Conservation (phyloP, 1,140 invertebrate genomes). For the Zaprionus ghesquierei region DNA sequence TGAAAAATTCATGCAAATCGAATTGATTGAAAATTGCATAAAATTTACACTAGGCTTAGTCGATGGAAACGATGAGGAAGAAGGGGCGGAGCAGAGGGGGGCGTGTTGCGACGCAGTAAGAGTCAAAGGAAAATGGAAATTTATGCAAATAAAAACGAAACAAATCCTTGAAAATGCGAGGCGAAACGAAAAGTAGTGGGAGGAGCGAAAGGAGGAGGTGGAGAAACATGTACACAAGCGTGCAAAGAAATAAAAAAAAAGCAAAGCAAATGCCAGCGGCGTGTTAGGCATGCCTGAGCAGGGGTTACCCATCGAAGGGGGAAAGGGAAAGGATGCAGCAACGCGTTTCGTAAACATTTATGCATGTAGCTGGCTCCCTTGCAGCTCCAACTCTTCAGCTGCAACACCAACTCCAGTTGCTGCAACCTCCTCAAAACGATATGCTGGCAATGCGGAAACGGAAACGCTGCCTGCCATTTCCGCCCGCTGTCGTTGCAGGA, state of each 20-base stretch:
- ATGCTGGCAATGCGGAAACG: slow-evolving; percentile 45
- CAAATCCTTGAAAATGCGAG: slow-evolving; percentile 70
- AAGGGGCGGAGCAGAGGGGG: not conserved
- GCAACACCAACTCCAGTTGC: too few species aligned
- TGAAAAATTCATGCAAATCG: slow-evolving; percentile 76
- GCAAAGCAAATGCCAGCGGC: slow-evolving; percentile 53
- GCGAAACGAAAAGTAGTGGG: not conserved
- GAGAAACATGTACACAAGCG: not conserved
- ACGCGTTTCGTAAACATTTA: slow-evolving; percentile 52
- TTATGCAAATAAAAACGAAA: slow-evolving; percentile 80
- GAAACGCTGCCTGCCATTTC: slow-evolving; percentile 70
- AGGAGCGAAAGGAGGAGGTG: slow-evolving; percentile 2
- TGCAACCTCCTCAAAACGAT: not conserved
- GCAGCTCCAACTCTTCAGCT: too few species aligned
- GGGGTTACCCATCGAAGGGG: not conserved
- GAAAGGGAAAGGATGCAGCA: not conserved
- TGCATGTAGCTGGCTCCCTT: slow-evolving; percentile 19
- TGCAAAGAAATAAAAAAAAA: slow-evolving; percentile 30
- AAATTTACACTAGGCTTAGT: slow-evolving; percentile 57
- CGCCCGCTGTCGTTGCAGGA: slow-evolving; percentile 30
- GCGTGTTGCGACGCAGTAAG: not conserved
- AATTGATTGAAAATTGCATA: slow-evolving; percentile 79
- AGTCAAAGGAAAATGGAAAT: slow-evolving; percentile 64
- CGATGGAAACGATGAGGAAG: not conserved
- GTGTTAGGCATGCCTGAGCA: slow-evolving; percentile 32